Evolutionary conservation across 2,113 vertebrate genomes (phyloP).

Genomic region (Eudyptes chrysolophus): DNA sequence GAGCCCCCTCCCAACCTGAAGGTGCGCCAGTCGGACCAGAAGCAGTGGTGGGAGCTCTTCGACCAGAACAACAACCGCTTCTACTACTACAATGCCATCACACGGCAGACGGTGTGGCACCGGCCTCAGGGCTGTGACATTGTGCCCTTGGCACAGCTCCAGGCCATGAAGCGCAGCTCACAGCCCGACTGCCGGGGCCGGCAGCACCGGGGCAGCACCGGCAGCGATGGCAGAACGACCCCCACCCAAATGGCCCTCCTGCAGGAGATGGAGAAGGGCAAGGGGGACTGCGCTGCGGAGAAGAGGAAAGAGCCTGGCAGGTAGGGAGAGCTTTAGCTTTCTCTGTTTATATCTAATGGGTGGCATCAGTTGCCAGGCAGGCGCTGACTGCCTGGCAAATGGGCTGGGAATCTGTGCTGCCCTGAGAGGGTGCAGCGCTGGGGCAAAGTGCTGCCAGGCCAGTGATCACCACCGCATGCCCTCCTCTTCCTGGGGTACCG

Average conservation of each 20-base stretch:
- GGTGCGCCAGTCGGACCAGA: slow-evolving; percentile 84
- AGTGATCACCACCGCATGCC: fast-evolving
- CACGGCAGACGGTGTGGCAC: slow-evolving; percentile 86
- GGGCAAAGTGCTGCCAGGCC: background rate
- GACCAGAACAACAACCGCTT: slow-evolving; percentile 87
- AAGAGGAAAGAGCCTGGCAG: slow-evolving; percentile 78
- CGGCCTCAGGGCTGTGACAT: slow-evolving; percentile 87
- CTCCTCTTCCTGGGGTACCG: background rate
- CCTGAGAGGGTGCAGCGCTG: fast-evolving
- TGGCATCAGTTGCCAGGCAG: background rate
- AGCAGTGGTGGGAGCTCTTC: slow-evolving; percentile 93
- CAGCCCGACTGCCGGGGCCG: slow-evolving; percentile 62
- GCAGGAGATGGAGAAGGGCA: slow-evolving; percentile 66
- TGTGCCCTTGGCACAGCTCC: slow-evolving; percentile 87
- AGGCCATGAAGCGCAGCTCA: slow-evolving; percentile 83
- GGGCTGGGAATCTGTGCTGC: background rate
- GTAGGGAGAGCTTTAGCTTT: slow-evolving; percentile 60
- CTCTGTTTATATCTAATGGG: fast-evolving
- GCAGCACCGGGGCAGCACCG: slow-evolving; percentile 36
- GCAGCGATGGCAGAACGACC: slow-evolving; percentile 57
- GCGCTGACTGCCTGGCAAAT: background rate
- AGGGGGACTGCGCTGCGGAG: slow-evolving; percentile 44
- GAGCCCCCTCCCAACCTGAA: slow-evolving; percentile 79
- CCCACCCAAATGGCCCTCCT: slow-evolving; percentile 18
- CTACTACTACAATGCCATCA: slow-evolving; percentile 90